Percentiles rank a stretch among this genome's conserved stretches.
These are phyloP conservation scores for Neuroterus valhalla DNA, from an alignment of 1,140 invertebrate genomes.

Conservation along the genomic window DNA sequence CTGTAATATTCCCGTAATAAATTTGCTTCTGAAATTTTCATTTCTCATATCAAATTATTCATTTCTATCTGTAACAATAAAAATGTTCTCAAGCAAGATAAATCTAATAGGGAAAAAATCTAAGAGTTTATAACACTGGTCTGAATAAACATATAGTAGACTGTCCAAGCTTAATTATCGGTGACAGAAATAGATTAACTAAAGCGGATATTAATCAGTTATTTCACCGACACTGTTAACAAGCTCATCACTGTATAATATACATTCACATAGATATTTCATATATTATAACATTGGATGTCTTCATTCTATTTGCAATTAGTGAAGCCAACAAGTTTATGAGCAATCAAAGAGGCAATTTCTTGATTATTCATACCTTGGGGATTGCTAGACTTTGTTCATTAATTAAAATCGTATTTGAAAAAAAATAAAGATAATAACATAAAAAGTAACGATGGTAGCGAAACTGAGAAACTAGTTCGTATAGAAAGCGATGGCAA, in stretches of 20 bases:
- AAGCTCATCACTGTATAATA: background rate
- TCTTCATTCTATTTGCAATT: conserved; percentile 26
- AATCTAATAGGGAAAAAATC: background rate
- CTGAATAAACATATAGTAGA: background rate
- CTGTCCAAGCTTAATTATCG: background rate
- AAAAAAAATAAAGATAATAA: background rate
- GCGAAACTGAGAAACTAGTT: conserved; percentile 14
- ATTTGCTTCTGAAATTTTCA: too few relatives aligned
- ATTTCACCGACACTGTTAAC: conserved; percentile 22
- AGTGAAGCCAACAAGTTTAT: conserved; percentile 10
- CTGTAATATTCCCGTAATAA: too few relatives aligned
- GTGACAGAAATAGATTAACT: background rate
- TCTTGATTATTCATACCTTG: background rate
- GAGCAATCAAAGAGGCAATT: conserved; percentile 9
- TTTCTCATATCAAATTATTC: too few relatives aligned
- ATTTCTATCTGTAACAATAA: too few relatives aligned
- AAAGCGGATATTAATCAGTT: conserved; percentile 19
- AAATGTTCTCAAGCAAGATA: background rate
- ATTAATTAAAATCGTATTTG: conserved; percentile 36
- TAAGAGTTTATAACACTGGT: background rate
- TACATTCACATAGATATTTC: background rate
- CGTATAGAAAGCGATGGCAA: conserved; percentile 1
- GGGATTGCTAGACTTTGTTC: conserved; percentile 5
- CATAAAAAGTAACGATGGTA: background rate
- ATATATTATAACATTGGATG: background rate